Evolutionary conservation across 1,140 invertebrate genomes (phyloP).

Genomic region (Megalopta genalis): DNA sequence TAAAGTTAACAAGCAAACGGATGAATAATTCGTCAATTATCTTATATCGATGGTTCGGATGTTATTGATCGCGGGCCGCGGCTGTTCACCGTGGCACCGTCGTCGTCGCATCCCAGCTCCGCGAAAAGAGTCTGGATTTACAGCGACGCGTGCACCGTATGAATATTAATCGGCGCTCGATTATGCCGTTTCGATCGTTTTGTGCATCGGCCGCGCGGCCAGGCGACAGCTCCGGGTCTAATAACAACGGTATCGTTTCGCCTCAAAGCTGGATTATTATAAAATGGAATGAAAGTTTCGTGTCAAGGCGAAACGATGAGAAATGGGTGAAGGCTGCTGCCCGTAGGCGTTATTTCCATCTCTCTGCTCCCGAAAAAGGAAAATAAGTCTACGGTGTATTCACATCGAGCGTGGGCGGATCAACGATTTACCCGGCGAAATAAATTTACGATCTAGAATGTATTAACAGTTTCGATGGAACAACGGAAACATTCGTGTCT

Average conservation of each 20-base stretch:
- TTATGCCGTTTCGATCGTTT: conserved; percentile 18
- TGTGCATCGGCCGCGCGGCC: neutral
- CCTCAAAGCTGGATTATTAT: conserved; percentile 26
- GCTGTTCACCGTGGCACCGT: too few species aligned
- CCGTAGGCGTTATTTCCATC: conserved; percentile 3
- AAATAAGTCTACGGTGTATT: neutral
- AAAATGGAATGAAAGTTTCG: conserved; percentile 31
- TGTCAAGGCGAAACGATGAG: conserved; percentile 27
- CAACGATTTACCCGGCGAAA: too few species aligned
- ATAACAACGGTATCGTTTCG: neutral
- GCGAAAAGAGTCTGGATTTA: neutral
- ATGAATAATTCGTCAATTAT: conserved; percentile 20
- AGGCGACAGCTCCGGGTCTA: neutral
- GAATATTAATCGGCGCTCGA: conserved; percentile 15
- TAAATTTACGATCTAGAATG: too few species aligned
- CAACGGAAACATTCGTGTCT: too few species aligned
- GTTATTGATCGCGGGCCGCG: conserved; percentile 1
- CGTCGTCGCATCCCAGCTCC: neutral
- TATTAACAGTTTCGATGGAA: too few species aligned
- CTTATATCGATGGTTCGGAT: conserved; percentile 1
- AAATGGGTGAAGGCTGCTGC: conserved; percentile 31
- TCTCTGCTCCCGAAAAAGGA: neutral
- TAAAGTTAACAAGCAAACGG: neutral
- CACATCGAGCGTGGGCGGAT: too few species aligned
- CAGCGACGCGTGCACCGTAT: neutral